phyloP scores from a whole-genome alignment of 2,888 invertebrate genomes.

The Leptogaster cylindrica region DNA sequence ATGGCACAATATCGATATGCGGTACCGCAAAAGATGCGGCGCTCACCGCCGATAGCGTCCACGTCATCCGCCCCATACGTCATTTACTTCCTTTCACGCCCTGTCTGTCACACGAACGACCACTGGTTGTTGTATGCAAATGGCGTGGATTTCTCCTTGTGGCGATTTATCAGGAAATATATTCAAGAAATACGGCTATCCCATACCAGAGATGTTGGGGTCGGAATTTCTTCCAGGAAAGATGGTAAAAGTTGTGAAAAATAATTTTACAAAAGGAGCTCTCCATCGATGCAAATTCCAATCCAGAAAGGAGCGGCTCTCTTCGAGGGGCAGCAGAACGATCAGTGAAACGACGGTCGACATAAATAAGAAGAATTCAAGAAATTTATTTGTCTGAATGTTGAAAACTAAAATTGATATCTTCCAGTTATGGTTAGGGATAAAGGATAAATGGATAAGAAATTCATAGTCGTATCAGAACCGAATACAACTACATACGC shows the following conservation, averaged over 20 bases:
- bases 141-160: slow-evolving; percentile 27
- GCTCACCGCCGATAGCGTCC: slow-evolving; percentile 28
- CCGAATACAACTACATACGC: slow-evolving; percentile 2
- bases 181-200: background rate
- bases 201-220: background rate
- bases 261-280: slow-evolving; percentile 28
- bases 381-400: slow-evolving; percentile 47
- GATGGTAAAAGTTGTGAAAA: slow-evolving; percentile 18
- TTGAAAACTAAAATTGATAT: slow-evolving; percentile 46
- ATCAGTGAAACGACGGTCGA: slow-evolving; percentile 3
- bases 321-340: slow-evolving; percentile 7
- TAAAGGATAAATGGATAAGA: slow-evolving; percentile 17
- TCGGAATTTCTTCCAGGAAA: slow-evolving; percentile 4
- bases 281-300: slow-evolving; percentile 25
- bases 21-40: slow-evolving; percentile 22
- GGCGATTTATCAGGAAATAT: slow-evolving; percentile 41
- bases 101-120: slow-evolving; percentile 33
- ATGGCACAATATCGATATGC: slow-evolving; percentile 36
- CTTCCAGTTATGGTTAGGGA: slow-evolving; percentile 41
- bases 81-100: slow-evolving; percentile 40
- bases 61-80: slow-evolving; percentile 27
- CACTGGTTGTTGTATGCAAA: slow-evolving; percentile 39
- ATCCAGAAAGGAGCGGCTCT: slow-evolving; percentile 16
- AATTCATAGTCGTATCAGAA: background rate
- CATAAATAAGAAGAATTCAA: slow-evolving; percentile 43